phyloP scores from a whole-genome alignment of 2,113 vertebrate species.

The Donacobius atricapilla region DNA sequence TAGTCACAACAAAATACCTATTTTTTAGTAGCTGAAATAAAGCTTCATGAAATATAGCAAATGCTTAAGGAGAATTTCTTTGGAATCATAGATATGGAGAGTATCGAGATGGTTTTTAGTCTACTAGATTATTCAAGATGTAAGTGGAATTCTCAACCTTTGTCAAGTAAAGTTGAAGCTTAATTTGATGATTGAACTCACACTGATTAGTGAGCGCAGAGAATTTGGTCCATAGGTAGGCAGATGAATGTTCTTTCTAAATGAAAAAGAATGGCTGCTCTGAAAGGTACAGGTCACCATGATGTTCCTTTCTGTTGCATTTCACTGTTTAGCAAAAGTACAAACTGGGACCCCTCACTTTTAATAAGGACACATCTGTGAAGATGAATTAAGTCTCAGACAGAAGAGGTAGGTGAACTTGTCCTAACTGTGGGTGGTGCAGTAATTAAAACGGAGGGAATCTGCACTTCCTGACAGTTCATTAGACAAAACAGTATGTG shows the following conservation, averaged over 20 bases:
- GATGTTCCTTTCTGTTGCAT: neutral
- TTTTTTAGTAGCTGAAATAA: neutral
- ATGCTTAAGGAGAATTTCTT: neutral
- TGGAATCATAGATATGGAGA: neutral
- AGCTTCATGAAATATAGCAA: neutral
- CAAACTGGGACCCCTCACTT: neutral
- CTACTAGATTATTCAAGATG: neutral
- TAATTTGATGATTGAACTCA: neutral
- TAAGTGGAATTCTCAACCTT: neutral
- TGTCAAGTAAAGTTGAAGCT: neutral
- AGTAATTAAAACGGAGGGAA: slow-evolving; percentile 47
- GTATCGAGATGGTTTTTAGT: neutral
- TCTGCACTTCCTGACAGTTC: slow-evolving; percentile 8
- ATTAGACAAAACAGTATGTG: slow-evolving; percentile 62
- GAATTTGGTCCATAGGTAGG: neutral
- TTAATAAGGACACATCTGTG: neutral
- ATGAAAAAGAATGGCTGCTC: neutral
- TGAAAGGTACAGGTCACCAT: neutral
- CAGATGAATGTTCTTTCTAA: neutral
- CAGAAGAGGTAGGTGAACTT: neutral
- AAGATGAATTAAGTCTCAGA: slow-evolving; percentile 19
- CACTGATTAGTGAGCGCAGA: neutral
- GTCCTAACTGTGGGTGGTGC: slow-evolving; percentile 3
- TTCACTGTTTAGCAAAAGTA: neutral
- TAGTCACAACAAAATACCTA: neutral